phyloP scores from a whole-genome alignment of 1,140 invertebrate species.

The Anthonomus grandis region DNA sequence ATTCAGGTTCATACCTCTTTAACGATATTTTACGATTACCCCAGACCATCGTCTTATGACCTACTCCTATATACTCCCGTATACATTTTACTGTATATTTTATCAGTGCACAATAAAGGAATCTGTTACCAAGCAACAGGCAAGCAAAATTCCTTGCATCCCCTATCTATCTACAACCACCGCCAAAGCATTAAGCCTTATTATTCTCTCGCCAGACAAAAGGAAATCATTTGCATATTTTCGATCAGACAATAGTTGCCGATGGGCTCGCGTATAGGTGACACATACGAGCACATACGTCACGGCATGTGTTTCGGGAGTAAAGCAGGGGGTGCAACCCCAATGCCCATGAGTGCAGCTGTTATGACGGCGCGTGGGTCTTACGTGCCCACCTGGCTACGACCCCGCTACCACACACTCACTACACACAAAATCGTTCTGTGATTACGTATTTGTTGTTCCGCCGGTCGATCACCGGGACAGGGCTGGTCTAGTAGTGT shows the following conservation, averaged over 20 bases:
- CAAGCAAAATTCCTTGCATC: too few species aligned
- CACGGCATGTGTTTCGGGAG: slow-evolving; percentile 38
- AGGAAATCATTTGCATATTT: slow-evolving; percentile 36
- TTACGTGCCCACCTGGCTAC: slow-evolving; percentile 33
- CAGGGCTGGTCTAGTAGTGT: background rate
- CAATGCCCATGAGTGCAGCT: slow-evolving; percentile 37
- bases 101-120: too few species aligned
- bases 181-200: too few species aligned
- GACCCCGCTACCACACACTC: too few species aligned
- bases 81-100: too few species aligned
- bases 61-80: too few species aligned
- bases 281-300: slow-evolving; percentile 43
- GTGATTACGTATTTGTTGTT: slow-evolving; percentile 36
- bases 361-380: slow-evolving; percentile 35
- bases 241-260: slow-evolving; percentile 33
- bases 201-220: slow-evolving; percentile 13
- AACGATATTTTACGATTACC: too few species aligned
- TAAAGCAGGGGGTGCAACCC: slow-evolving; percentile 36
- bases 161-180: too few species aligned
- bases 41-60: too few species aligned
- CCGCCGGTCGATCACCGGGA: background rate
- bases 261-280: slow-evolving; percentile 39
- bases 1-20: too few species aligned
- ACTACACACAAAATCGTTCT: slow-evolving; percentile 34
- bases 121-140: too few species aligned